These are phyloP conservation scores for Antidorcas marsupialis DNA, from an alignment of 2,113 vertebrate genomes.

Conservation along the genomic window DNA sequence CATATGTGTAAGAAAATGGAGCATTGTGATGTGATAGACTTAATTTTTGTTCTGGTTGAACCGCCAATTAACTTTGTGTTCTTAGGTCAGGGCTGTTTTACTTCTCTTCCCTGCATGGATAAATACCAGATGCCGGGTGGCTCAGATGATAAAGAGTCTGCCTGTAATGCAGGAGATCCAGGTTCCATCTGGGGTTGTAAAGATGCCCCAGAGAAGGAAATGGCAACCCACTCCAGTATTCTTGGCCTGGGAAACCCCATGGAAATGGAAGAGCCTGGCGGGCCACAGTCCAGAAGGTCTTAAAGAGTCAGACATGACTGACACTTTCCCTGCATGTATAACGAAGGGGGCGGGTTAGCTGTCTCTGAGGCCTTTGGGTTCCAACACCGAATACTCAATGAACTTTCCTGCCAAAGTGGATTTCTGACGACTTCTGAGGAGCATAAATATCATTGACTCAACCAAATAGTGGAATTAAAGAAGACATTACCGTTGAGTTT, in stretches of 20 bases:
- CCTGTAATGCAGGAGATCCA: background rate
- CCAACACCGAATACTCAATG: background rate
- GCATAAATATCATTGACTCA: background rate
- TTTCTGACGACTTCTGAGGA: background rate
- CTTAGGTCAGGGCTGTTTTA: background rate
- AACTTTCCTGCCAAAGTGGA: background rate
- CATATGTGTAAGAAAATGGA: background rate
- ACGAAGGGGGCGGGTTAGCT: fast-evolving
- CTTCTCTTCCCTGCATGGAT: background rate
- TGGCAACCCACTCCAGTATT: background rate
- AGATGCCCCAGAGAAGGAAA: background rate
- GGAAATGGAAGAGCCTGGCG: background rate
- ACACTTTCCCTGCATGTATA: background rate
- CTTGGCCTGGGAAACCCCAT: background rate
- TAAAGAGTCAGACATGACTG: background rate
- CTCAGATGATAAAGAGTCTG: background rate
- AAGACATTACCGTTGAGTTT: background rate
- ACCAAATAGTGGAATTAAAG: background rate
- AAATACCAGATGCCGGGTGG: background rate
- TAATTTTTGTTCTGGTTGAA: background rate
- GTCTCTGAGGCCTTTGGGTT: background rate
- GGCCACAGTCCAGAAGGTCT: background rate
- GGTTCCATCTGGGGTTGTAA: background rate
- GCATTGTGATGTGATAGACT: background rate
- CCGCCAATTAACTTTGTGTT: background rate